Percentiles rank a stretch among this genome's conserved stretches.
Conservation (phyloP, 2,888 invertebrate species). For the Exephanes ischioxanthus region DNA sequence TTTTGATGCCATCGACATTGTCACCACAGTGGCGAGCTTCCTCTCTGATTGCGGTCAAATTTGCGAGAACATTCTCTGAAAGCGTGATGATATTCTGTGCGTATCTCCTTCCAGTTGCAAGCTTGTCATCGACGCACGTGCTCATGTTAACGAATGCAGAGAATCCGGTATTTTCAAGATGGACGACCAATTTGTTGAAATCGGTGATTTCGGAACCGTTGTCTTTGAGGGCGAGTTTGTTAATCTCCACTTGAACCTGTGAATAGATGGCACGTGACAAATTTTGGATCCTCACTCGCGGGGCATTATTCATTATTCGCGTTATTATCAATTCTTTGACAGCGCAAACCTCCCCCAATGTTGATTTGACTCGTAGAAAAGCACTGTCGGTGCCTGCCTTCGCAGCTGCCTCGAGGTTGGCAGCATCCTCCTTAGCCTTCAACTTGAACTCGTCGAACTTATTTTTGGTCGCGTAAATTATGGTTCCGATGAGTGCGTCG, state of each 20-base stretch:
- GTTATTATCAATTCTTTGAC: neutral
- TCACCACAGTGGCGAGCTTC: no score
- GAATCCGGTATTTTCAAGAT: no score
- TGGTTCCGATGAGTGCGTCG: neutral
- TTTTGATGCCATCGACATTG: neutral
- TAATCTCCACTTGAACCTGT: constrained; percentile 7
- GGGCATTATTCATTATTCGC: neutral
- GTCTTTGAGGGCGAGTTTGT: constrained; percentile 12
- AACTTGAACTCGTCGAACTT: neutral
- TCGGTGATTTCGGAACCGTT: constrained; percentile 20
- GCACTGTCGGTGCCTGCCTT: neutral
- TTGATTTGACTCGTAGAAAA: neutral
- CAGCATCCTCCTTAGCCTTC: neutral
- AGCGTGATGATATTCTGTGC: no score
- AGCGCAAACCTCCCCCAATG: neutral
- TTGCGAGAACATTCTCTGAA: no score
- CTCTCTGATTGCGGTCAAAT: no score
- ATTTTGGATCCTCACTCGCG: no score
- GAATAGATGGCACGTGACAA: neutral
- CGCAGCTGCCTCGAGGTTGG: neutral
- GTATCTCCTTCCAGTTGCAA: no score
- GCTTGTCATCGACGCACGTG: no score
- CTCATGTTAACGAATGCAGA: no score
- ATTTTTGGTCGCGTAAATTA: neutral
- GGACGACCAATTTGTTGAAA: constrained; percentile 9